Evolutionary conservation across 2,113 vertebrate genomes (phyloP).

Genomic region (Azemiops feae): DNA sequence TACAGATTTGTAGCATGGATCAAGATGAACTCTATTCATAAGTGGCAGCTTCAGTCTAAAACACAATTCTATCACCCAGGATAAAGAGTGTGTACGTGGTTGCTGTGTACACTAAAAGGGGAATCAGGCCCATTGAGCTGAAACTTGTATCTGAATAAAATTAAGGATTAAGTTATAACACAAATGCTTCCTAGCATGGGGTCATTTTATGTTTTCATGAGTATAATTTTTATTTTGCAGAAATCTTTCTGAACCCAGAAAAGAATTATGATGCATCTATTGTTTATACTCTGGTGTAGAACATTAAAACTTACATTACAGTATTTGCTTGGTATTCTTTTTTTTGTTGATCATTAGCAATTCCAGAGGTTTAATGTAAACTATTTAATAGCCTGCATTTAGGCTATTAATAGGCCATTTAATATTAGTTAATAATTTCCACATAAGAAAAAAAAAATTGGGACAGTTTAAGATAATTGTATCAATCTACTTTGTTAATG

Average conservation of each 20-base stretch:
- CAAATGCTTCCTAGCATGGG: neutral
- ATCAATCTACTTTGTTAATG: neutral
- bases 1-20: neutral
- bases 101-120: neutral
- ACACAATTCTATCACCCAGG: neutral
- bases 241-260: neutral
- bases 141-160: neutral
- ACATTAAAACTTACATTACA: neutral
- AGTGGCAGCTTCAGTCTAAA: neutral
- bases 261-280: neutral
- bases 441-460: neutral
- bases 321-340: neutral
- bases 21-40: neutral
- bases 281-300: neutral
- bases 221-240: neutral
- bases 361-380: neutral
- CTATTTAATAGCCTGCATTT: neutral
- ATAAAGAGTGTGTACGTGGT: neutral
- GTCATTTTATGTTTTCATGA: neutral
- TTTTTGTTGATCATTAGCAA: neutral
- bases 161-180: neutral
- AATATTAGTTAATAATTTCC: neutral
- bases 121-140: neutral
- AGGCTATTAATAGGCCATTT: neutral
- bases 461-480: neutral